phyloP scores from a whole-genome alignment of 2,113 vertebrate genomes.

The Callocephalon fimbriatum region DNA sequence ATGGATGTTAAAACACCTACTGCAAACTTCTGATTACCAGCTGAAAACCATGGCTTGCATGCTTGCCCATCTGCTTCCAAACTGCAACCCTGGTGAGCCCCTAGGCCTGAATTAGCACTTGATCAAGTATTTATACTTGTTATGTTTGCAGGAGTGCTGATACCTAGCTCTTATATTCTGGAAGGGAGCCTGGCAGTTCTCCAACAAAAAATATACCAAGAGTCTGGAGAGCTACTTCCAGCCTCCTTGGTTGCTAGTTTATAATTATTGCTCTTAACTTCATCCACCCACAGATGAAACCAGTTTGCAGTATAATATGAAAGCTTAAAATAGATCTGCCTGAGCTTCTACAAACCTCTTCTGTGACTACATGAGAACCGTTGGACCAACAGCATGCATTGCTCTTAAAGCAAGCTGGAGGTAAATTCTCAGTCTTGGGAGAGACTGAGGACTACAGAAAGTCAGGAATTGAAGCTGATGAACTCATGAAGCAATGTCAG shows the following conservation, averaged over 20 bases:
- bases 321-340: constrained; percentile 39
- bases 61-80: neutral
- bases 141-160: constrained; percentile 9
- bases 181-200: neutral
- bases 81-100: neutral
- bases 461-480: neutral
- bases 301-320: constrained; percentile 30
- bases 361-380: neutral
- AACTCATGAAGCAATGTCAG: neutral
- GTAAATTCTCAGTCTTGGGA: neutral
- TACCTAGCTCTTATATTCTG: neutral
- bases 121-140: neutral
- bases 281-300: constrained; percentile 43
- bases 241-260: constrained; percentile 26
- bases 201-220: neutral
- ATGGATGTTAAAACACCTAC: neutral
- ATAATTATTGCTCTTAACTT: constrained; percentile 54
- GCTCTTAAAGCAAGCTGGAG: neutral
- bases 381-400: neutral
- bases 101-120: neutral
- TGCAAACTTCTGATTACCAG: neutral
- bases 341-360: neutral
- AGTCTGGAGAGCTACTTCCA: constrained; percentile 24
- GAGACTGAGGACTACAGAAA: neutral
- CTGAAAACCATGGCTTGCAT: neutral